phyloP scores from a whole-genome alignment of 2,113 vertebrate species.

The Bungarus multicinctus region DNA sequence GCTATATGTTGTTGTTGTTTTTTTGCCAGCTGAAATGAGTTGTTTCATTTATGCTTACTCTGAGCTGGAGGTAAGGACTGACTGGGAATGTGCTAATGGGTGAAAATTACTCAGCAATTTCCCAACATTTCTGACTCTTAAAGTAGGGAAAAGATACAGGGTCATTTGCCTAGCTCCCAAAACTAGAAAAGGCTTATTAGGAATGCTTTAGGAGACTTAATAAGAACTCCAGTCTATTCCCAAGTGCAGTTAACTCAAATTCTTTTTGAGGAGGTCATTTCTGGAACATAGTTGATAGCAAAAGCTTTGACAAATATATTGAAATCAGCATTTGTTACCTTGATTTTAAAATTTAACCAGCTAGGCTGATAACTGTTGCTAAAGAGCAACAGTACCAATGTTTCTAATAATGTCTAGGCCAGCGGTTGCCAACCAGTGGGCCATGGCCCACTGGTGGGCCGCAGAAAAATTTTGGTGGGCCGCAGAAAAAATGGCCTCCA shows the following conservation, averaged over 20 bases:
- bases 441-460: too few relatives aligned
- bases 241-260: not conserved
- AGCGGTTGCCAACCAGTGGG: too few relatives aligned
- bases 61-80: not conserved
- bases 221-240: not conserved
- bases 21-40: not conserved
- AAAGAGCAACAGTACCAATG: not conserved
- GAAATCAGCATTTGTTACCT: not conserved
- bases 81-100: not conserved
- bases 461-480: too few relatives aligned
- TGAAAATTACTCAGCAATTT: not conserved
- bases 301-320: not conserved
- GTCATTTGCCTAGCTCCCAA: not conserved
- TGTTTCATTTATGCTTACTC: not conserved
- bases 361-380: not conserved
- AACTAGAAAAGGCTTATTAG: not conserved
- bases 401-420: not conserved
- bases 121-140: not conserved
- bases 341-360: not conserved
- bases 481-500: too few relatives aligned
- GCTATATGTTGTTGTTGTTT: not conserved
- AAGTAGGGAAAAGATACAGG: not conserved
- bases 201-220: not conserved
- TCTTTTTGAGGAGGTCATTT: not conserved
- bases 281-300: not conserved